Evolutionary conservation across 2,888 invertebrate genomes (phyloP).

Genomic region (Drosophila buzzatii): DNA sequence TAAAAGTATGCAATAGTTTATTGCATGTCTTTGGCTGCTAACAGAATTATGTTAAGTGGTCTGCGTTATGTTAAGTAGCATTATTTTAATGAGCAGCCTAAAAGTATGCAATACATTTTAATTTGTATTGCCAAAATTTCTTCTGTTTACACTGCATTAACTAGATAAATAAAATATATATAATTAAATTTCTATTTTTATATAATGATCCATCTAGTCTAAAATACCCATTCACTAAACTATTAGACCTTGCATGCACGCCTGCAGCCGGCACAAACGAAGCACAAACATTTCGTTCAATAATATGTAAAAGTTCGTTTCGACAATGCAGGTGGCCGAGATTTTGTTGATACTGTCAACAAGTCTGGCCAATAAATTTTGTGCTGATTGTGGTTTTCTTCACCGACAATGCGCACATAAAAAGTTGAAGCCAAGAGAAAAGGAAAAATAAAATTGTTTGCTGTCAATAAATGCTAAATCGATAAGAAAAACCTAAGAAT

Average conservation of each 20-base stretch:
- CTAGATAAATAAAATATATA: too few relatives aligned
- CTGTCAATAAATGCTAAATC: constrained; percentile 71
- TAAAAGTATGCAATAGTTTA: constrained; percentile 27
- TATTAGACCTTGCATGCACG: background rate
- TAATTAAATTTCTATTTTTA: too few relatives aligned
- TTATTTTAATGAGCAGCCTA: background rate
- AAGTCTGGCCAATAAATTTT: constrained; percentile 8
- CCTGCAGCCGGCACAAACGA: background rate
- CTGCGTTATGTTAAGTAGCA: background rate
- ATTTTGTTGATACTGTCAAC: constrained; percentile 38
- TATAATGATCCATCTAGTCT: background rate
- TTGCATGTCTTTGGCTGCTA: background rate
- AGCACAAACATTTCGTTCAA: background rate
- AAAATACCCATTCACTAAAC: background rate
- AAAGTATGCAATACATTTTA: constrained; percentile 24
- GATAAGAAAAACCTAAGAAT: constrained; percentile 49
- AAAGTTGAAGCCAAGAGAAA: background rate
- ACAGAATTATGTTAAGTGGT: background rate
- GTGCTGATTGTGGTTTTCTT: constrained; percentile 2
- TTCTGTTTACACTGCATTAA: too few relatives aligned
- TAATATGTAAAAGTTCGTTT: constrained; percentile 9
- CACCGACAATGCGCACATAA: background rate
- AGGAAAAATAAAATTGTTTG: constrained; percentile 32
- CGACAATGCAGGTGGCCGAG: constrained; percentile 34
- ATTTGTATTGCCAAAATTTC: too few relatives aligned